These are phyloP conservation scores for Laticauda laticaudata DNA, from an alignment of 2,113 vertebrate species.

Conservation along the genomic window DNA sequence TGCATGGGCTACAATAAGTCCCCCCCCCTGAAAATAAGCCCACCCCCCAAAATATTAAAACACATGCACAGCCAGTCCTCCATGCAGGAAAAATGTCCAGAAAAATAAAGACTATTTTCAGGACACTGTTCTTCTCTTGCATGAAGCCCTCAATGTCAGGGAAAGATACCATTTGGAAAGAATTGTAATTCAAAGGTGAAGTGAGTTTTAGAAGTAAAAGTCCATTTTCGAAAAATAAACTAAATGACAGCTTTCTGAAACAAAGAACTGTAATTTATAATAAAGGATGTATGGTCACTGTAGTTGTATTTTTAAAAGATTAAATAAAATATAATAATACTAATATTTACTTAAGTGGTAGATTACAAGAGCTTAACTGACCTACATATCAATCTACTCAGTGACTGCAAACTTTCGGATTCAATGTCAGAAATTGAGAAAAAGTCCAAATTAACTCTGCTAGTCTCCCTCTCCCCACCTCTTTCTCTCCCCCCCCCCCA, in stretches of 20 bases:
- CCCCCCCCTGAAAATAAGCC: too few relatives aligned
- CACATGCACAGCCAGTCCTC: too few relatives aligned
- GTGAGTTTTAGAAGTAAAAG: not conserved
- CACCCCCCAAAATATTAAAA: too few relatives aligned
- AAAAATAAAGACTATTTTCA: not conserved
- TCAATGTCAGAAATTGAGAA: not conserved
- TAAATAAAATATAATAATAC: not conserved
- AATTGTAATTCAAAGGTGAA: not conserved
- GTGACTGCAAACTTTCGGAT: not conserved
- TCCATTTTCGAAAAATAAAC: not conserved
- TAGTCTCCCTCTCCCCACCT: not conserved
- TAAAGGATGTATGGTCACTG: not conserved
- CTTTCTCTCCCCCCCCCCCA: rapidly evolving
- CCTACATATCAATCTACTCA: not conserved
- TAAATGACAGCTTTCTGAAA: not conserved
- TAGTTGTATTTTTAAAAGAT: not conserved
- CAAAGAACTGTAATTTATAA: not conserved
- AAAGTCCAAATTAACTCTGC: not conserved
- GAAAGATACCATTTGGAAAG: not conserved
- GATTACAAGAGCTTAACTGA: not conserved
- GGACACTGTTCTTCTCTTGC: not conserved
- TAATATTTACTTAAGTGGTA: not conserved
- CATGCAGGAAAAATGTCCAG: not conserved
- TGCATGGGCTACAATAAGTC: too few relatives aligned
- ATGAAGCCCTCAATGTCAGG: not conserved